Evolutionary conservation across 2,888 invertebrate species (phyloP).

Genomic region (Meta bourneti): DNA sequence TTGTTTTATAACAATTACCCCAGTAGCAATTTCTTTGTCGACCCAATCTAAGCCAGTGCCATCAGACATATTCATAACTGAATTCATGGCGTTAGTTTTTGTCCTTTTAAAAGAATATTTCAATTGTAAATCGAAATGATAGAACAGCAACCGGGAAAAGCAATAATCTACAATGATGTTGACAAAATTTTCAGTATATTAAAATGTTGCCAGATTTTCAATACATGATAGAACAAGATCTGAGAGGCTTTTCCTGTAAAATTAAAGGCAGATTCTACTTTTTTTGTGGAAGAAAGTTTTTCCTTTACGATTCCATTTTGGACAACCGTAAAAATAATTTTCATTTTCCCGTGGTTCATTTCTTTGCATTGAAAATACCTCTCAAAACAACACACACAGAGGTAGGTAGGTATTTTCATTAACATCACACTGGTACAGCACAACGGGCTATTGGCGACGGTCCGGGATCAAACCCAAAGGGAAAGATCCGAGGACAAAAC

Average conservation of each 20-base stretch:
- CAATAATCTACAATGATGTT: constrained; percentile 11
- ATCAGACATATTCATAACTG: constrained; percentile 37
- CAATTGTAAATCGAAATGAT: neutral
- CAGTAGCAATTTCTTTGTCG: constrained; percentile 89
- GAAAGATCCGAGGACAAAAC: too few relatives aligned
- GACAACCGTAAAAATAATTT: too few relatives aligned
- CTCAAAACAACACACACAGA: too few relatives aligned
- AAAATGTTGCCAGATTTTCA: constrained; percentile 2
- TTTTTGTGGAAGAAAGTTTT: too few relatives aligned
- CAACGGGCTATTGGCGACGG: too few relatives aligned
- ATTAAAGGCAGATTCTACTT: too few relatives aligned
- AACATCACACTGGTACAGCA: too few relatives aligned
- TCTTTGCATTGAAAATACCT: too few relatives aligned
- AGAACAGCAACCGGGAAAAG: neutral
- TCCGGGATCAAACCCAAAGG: too few relatives aligned
- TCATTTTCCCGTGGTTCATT: too few relatives aligned
- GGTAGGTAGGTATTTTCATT: too few relatives aligned
- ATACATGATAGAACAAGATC: neutral
- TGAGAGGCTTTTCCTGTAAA: too few relatives aligned
- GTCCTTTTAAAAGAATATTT: neutral
- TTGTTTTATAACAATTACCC: constrained; percentile 83
- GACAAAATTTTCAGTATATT: neutral
- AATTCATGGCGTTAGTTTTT: neutral
- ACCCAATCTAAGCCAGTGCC: constrained; percentile 84
- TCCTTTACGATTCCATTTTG: neutral